Evolutionary conservation across 2,113 vertebrate species (phyloP), one percentile per base, ranked within the genome.

Genomic region (Hippocampus zosterae): DNA sequence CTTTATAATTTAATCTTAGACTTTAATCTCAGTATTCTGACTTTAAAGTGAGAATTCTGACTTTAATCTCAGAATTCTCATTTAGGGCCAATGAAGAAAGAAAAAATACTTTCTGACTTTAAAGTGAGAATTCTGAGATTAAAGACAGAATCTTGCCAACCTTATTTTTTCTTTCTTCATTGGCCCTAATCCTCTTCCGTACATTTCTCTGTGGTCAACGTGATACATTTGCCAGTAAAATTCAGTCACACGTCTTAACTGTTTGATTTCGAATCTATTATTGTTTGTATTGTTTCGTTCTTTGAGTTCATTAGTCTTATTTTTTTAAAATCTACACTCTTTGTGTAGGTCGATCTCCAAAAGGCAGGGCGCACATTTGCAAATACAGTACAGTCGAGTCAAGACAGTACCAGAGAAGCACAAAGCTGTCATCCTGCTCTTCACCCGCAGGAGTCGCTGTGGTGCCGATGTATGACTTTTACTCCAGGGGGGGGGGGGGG

Each of bases 401-500:
- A 77, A 67, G 37, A 5, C 12, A 67, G 68, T 10, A 37, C 5
- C 33, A 37, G 33, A 33, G 33, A 18, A 42, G 67, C 60, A 19
- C 63, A 46, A 33, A 61, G 50, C n/a, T 2, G 63, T 3, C 63
- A 37, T 81, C 52, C 81, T 11, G 8, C 50, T 6, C 2, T 21
- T 12, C 18, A 16, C 72, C 88, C 79, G 77, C 74, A 73, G 88
- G 85, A 70, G 89, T 69, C 76, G 85, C 86, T 90, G 88, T 90
- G 83, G 82, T 80, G 72, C 70, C 75, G 65, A 48, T 56, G 52
- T 70, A 60, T 6, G 55, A 12, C 1, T 44, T 21, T 41, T 41
- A 10, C 57, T 73, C 37, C 44, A 74, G 21, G 68, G 12, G 46
- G 25, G 64, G 69, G 16, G 63, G 68, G 78, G 27, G 2, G n/a